Evolutionary conservation across 92 coral and sea anemone species (phyloP).

Genomic region (Parazoanthus darwini): DNA sequence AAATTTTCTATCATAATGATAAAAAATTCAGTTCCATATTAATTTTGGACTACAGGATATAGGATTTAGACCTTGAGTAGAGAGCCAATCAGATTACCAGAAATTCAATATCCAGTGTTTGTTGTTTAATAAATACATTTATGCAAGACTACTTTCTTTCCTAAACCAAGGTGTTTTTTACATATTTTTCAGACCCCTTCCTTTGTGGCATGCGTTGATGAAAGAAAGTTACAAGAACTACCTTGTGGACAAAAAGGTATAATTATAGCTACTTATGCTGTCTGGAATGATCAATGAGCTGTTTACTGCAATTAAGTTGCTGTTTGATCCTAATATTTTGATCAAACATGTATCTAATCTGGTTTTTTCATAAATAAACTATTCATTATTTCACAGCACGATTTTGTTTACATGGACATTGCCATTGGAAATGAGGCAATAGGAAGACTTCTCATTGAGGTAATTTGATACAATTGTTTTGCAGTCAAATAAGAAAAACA

Average conservation of each 20-base stretch:
- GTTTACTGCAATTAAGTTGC: neutral
- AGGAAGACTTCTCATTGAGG: conserved; percentile 93
- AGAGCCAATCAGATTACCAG: too few relatives aligned
- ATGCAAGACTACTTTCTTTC: too few relatives aligned
- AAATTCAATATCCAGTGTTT: too few relatives aligned
- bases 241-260: conserved; percentile 79
- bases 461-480: neutral
- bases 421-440: conserved; percentile 59
- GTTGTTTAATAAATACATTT: too few relatives aligned
- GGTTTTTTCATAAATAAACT: too few relatives aligned
- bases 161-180: neutral
- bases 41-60: too few relatives aligned
- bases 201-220: conserved; percentile 93
- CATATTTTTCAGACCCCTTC: conserved; percentile 74
- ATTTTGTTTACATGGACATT: conserved; percentile 89
- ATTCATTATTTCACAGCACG: conserved; percentile 58
- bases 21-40: too few relatives aligned
- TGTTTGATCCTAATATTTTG: neutral
- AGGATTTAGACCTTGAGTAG: too few relatives aligned
- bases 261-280: too few relatives aligned
- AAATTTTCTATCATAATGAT: too few relatives aligned
- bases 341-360: neutral
- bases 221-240: conserved; percentile 82
- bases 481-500: neutral
- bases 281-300: neutral